Conservation (phyloP, 2,797 vertebrate genomes). For the Dicrostonyx torquatus region DNA sequence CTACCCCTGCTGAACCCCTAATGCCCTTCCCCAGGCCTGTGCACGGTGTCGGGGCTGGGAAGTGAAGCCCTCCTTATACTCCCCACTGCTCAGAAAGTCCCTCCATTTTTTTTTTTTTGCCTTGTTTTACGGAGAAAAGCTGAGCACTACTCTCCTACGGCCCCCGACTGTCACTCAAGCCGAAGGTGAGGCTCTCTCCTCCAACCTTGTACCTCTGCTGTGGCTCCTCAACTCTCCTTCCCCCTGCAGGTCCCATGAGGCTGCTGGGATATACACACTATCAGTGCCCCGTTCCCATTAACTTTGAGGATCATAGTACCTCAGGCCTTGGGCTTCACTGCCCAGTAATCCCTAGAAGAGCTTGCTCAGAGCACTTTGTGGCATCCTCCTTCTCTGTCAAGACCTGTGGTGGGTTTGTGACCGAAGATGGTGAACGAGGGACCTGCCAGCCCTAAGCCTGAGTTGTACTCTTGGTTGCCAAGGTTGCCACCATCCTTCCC, state of each 20-base stretch:
- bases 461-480: too few relatives aligned
- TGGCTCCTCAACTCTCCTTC: neutral
- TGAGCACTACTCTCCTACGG: accelerated
- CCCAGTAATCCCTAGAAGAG: too few relatives aligned
- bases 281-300: neutral
- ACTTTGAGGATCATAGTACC: neutral
- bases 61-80: too few relatives aligned
- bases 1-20: neutral
- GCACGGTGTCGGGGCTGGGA: accelerated
- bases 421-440: accelerated
- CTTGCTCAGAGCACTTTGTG: accelerated
- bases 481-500: neutral
- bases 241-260: accelerated
- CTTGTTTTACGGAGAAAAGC: neutral
- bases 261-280: neutral
- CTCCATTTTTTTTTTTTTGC: neutral
- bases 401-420: accelerated
- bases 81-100: accelerated
- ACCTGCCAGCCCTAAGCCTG: neutral
- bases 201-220: accelerated
- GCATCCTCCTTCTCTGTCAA: accelerated
- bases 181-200: neutral
- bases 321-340: neutral
- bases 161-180: accelerated
- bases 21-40: neutral